Conservation (phyloP, 2,113 vertebrate genomes). For the Probosciger aterrimus region DNA sequence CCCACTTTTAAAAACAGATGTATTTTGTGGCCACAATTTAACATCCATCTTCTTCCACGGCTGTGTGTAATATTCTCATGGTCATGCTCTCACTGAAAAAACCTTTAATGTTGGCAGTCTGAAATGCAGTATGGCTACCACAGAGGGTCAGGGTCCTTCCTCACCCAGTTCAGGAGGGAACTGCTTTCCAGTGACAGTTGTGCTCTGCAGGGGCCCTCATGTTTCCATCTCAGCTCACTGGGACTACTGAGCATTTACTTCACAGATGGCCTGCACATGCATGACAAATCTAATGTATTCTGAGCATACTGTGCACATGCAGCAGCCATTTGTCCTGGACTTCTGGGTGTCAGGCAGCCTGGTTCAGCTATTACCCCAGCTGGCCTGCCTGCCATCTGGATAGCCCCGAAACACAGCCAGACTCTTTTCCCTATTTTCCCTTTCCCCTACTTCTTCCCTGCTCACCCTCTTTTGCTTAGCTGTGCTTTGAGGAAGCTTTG, state of each 20-base stretch:
- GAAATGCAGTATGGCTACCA: background rate
- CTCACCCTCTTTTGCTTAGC: background rate
- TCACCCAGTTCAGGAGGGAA: background rate
- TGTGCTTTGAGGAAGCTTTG: fast-evolving
- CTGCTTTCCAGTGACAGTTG: background rate
- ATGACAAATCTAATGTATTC: background rate
- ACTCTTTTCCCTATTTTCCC: background rate
- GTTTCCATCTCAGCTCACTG: background rate
- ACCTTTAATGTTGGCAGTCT: background rate
- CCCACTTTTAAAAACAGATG: background rate
- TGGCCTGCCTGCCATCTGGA: conserved; percentile 4
- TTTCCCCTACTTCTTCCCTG: background rate
- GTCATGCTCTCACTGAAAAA: background rate
- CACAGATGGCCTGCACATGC: conserved; percentile 45
- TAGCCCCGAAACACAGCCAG: background rate
- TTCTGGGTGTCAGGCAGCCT: background rate
- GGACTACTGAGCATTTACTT: background rate
- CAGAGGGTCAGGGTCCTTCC: background rate
- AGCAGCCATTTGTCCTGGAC: background rate
- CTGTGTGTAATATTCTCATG: background rate
- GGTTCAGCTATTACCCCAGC: background rate
- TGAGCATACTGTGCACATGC: background rate
- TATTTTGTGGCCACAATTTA: background rate
- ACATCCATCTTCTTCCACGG: background rate
- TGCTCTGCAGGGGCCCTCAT: background rate